Evolutionary conservation across 2,113 vertebrate genomes (phyloP).

Genomic region (Callospermophilus lateralis): DNA sequence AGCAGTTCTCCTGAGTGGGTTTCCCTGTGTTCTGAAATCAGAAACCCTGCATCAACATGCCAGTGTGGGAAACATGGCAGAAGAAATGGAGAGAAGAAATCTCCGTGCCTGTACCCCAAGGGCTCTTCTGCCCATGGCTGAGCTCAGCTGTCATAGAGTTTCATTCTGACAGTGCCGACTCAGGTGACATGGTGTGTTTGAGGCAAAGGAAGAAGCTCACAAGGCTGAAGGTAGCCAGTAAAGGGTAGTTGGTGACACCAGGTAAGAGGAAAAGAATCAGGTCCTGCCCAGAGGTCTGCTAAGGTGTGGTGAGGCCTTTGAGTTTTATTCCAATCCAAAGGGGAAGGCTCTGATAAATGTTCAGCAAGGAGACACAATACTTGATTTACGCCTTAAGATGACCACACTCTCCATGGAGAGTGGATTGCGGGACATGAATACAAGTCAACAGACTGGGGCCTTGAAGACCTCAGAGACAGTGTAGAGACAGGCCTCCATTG

Average conservation of each 20-base stretch:
- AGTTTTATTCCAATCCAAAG: not conserved
- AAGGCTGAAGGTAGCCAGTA: rapidly evolving
- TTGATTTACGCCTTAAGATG: not conserved
- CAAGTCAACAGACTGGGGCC: rapidly evolving
- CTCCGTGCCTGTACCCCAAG: rapidly evolving
- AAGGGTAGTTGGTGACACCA: rapidly evolving
- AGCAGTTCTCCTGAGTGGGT: not conserved
- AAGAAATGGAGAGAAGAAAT: not conserved
- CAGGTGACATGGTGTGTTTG: rapidly evolving
- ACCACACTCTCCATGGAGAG: not conserved
- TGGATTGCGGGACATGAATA: rapidly evolving
- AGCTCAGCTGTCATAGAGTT: not conserved
- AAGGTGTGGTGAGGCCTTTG: rapidly evolving
- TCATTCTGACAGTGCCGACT: not conserved
- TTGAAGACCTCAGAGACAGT: not conserved
- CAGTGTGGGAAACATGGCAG: rapidly evolving
- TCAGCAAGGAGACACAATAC: not conserved
- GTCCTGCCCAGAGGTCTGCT: rapidly evolving
- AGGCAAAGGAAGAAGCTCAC: rapidly evolving
- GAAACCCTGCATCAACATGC: rapidly evolving
- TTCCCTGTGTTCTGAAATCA: not conserved
- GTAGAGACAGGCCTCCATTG: too few relatives aligned
- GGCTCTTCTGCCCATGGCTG: rapidly evolving
- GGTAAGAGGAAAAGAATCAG: rapidly evolving
- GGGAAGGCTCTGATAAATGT: not conserved